These are phyloP conservation scores for Diploscapter pachys DNA, from an alignment of 1,140 invertebrate genomes.

Conservation along the genomic window DNA sequence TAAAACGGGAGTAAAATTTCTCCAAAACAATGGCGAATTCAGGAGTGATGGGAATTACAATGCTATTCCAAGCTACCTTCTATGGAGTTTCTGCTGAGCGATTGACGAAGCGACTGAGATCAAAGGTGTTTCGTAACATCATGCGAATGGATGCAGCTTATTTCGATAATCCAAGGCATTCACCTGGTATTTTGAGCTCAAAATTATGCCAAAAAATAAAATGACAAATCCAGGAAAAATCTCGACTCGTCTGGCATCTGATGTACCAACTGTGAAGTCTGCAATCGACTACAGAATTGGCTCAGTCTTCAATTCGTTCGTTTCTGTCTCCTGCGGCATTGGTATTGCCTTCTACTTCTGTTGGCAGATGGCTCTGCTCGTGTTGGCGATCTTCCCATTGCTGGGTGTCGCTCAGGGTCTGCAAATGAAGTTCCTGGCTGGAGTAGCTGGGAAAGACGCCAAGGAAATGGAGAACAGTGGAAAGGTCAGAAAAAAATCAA, in stretches of 20 bases:
- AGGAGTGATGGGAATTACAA: neutral
- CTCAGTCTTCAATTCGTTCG: slow-evolving; percentile 56
- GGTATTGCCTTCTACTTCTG: slow-evolving; percentile 55
- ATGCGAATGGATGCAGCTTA: slow-evolving; percentile 62
- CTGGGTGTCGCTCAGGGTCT: slow-evolving; percentile 49
- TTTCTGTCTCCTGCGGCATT: slow-evolving; percentile 57
- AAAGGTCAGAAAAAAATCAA: slow-evolving; percentile 14
- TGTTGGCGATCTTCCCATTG: slow-evolving; percentile 53
- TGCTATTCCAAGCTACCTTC: slow-evolving; percentile 8
- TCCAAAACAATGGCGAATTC: neutral
- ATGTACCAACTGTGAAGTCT: slow-evolving; percentile 63
- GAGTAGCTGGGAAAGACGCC: slow-evolving; percentile 46
- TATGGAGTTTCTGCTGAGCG: slow-evolving; percentile 11
- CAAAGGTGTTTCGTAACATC: slow-evolving; percentile 61
- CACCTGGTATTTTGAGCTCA: slow-evolving; percentile 61
- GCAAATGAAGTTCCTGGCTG: slow-evolving; percentile 12
- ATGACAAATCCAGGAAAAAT: slow-evolving; percentile 56
- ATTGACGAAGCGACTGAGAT: slow-evolving; percentile 53
- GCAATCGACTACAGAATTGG: slow-evolving; percentile 61
- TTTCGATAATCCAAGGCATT: slow-evolving; percentile 63
- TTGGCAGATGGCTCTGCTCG: slow-evolving; percentile 58
- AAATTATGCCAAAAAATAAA: slow-evolving; percentile 47
- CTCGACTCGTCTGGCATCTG: slow-evolving; percentile 61
- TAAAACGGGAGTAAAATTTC: neutral
- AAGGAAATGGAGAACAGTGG: slow-evolving; percentile 61